Conservation (phyloP, 35 echinoderm and acorn worm species). For the Apostichopus californicus region DNA sequence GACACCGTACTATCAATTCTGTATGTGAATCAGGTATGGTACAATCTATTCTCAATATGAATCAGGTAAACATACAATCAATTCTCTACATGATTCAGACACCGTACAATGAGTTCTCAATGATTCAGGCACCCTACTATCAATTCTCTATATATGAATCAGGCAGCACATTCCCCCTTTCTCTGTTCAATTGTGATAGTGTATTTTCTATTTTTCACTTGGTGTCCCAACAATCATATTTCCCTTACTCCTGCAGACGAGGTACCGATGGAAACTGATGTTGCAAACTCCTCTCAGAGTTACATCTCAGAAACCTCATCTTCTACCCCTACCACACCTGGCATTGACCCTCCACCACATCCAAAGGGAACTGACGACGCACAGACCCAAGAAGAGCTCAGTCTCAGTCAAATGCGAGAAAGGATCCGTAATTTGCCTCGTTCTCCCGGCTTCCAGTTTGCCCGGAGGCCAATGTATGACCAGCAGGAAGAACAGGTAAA, state of each 20-base stretch:
- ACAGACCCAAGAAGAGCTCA: not conserved
- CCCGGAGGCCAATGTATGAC: constrained; percentile 48
- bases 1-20: too few species aligned
- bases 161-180: too few species aligned
- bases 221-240: not conserved
- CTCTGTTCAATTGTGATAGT: too few species aligned
- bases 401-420: not conserved
- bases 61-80: too few species aligned
- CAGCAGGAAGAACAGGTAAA: not conserved
- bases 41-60: too few species aligned
- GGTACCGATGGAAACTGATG: not conserved
- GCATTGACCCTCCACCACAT: not conserved
- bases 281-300: not conserved
- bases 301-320: not conserved
- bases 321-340: not conserved
- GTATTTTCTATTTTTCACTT: too few species aligned
- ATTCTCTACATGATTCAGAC: too few species aligned
- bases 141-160: too few species aligned
- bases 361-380: not conserved
- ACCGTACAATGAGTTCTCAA: too few species aligned
- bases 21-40: too few species aligned
- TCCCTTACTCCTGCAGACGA: not conserved
- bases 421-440: not conserved
- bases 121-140: too few species aligned
- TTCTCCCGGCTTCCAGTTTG: constrained; percentile 42